Conservation (phyloP, 2,113 vertebrate genomes). For the Vulpes vulpes region DNA sequence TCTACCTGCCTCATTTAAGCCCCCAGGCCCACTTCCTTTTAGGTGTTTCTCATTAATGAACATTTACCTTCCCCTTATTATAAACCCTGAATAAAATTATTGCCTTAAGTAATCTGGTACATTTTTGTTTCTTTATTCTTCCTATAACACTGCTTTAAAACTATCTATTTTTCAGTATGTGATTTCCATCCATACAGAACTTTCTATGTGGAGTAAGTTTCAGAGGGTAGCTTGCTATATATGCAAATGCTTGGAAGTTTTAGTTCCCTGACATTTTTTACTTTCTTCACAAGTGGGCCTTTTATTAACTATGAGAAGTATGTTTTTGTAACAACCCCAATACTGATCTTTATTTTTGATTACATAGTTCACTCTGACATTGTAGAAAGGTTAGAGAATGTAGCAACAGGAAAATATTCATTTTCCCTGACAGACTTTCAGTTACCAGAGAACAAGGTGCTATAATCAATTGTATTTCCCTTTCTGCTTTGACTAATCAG, state of each 20-base stretch:
- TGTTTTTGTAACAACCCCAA: not conserved
- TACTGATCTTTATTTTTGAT: not conserved
- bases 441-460: not conserved
- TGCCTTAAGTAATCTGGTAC: not conserved
- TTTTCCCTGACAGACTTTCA: constrained; percentile 55
- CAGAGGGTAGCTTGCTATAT: not conserved
- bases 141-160: not conserved
- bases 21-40: not conserved
- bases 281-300: not conserved
- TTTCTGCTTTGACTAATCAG: constrained; percentile 22
- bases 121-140: not conserved
- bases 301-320: not conserved
- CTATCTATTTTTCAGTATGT: not conserved
- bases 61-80: not conserved
- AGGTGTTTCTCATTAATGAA: not conserved
- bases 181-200: not conserved
- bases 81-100: not conserved
- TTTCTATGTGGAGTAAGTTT: not conserved
- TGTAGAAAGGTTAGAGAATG: not conserved
- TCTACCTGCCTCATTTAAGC: not conserved
- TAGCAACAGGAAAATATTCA: not conserved
- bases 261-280: not conserved
- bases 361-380: constrained; percentile 4
- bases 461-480: not conserved
- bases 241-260: not conserved